Conservation (phyloP, 1,140 invertebrate species). For the Platorchestia sp. region DNA sequence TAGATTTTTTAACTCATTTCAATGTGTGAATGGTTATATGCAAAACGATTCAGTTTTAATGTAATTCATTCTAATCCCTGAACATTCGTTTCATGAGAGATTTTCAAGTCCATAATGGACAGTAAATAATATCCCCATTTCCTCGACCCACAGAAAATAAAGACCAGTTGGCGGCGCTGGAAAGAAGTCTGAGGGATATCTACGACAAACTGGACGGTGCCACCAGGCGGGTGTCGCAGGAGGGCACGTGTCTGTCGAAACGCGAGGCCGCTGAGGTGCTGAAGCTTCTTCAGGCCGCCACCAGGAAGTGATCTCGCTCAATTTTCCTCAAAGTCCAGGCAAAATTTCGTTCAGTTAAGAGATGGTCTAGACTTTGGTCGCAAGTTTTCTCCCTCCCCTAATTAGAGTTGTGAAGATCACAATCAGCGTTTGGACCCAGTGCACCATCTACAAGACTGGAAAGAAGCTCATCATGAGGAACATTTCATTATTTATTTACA, state of each 20-base stretch:
- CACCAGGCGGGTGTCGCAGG: background rate
- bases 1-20: no score
- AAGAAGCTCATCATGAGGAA: no score
- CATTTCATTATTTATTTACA: no score
- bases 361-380: background rate
- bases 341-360: background rate
- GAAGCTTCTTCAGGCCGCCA: slow-evolving; percentile 16
- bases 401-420: background rate
- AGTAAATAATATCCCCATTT: no score
- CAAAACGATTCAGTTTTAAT: no score
- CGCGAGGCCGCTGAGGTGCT: slow-evolving; percentile 25
- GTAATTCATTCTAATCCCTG: no score
- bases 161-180: background rate
- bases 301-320: background rate
- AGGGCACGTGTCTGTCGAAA: background rate
- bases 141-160: background rate
- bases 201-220: background rate
- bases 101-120: no score
- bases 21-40: no score
- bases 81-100: no score
- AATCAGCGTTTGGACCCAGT: no score
- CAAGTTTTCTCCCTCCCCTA: background rate
- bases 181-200: background rate
- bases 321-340: background rate
- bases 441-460: no score